Conservation (phyloP, 2,888 invertebrate species). For the Diadegma fenestrale region DNA sequence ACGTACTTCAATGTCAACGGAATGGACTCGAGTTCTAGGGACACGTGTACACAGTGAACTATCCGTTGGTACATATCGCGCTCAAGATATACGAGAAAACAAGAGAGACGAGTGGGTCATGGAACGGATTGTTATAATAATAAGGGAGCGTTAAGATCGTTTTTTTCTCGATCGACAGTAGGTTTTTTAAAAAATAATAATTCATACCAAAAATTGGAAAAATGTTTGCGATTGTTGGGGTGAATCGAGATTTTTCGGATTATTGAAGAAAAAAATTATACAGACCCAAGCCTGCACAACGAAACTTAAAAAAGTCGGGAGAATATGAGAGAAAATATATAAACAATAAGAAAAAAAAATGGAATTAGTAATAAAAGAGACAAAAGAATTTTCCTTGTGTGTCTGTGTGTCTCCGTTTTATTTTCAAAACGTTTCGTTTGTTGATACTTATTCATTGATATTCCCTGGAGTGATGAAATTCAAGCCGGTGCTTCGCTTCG, state of each 20-base stretch:
- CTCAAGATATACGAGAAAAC: slow-evolving; percentile 55
- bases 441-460: slow-evolving; percentile 44
- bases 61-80: slow-evolving; percentile 81
- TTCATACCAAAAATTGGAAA: neutral
- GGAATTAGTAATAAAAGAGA: slow-evolving; percentile 47
- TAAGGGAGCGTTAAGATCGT: slow-evolving; percentile 44
- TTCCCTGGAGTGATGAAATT: slow-evolving; percentile 21
- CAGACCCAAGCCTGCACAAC: slow-evolving; percentile 27
- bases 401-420: neutral
- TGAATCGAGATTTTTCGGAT: slow-evolving; percentile 5
- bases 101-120: slow-evolving; percentile 16
- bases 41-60: slow-evolving; percentile 68
- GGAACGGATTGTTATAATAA: slow-evolving; percentile 52
- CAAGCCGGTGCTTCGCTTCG: neutral
- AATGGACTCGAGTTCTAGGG: neutral
- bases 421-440: neutral
- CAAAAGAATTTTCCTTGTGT: slow-evolving; percentile 23
- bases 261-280: neutral
- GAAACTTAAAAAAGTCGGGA: slow-evolving; percentile 20
- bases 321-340: slow-evolving; percentile 13
- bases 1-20: too few species aligned
- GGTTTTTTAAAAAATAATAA: neutral
- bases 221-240: neutral
- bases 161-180: slow-evolving; percentile 33
- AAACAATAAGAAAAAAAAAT: slow-evolving; percentile 13